These are phyloP conservation scores for Aplocera efformata DNA, from an alignment of 2,888 invertebrate species.

Conservation along the genomic window DNA sequence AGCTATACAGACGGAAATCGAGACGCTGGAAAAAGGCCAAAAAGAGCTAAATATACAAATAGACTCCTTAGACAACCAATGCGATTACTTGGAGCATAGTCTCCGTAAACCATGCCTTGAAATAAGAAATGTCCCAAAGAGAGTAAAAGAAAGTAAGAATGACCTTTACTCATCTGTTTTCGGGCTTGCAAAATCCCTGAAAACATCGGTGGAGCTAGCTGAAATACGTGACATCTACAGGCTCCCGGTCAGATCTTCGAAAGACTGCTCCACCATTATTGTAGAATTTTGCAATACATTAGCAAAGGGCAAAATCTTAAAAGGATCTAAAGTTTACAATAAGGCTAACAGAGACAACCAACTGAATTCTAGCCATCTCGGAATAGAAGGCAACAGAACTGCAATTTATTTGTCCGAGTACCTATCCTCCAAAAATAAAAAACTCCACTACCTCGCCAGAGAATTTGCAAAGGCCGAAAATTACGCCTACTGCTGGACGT, in stretches of 20 bases:
- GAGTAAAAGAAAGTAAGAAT: not conserved
- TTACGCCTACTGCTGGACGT: constrained; percentile 2
- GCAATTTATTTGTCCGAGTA: not conserved
- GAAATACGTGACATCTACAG: constrained; percentile 2
- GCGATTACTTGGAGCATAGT: not conserved
- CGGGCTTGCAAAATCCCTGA: not conserved
- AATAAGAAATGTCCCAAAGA: constrained; percentile 1
- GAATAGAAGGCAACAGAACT: not conserved
- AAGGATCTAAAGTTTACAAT: not conserved
- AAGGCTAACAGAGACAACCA: not conserved
- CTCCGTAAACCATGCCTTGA: not conserved
- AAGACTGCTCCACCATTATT: not conserved
- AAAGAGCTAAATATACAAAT: not conserved
- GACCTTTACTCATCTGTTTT: not conserved
- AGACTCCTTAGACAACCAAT: not conserved
- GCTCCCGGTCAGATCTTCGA: not conserved
- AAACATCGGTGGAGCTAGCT: not conserved
- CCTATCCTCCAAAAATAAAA: not conserved
- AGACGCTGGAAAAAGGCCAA: not conserved
- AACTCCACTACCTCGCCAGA: constrained; percentile 1
- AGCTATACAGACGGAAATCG: not conserved
- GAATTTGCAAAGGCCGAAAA: not conserved
- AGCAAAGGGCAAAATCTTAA: not conserved
- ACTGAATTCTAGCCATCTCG: not conserved
- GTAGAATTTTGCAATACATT: not conserved